Evolutionary conservation across 1,140 invertebrate species (phyloP).

Genomic region (Drosophila sulfurigaster): DNA sequence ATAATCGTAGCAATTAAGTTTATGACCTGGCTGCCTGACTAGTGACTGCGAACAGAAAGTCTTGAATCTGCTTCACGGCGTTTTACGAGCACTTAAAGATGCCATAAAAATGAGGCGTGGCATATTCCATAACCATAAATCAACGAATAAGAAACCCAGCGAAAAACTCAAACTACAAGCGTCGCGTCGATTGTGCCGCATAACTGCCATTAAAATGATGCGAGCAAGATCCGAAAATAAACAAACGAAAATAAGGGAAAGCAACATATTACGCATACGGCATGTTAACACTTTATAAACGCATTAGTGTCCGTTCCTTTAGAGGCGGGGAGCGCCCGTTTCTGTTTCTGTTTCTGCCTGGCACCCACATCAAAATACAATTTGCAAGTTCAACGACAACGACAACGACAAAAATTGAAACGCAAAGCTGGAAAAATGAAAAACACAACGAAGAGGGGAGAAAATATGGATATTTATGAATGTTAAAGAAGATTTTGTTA

Average conservation of each 20-base stretch:
- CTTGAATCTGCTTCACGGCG: slow-evolving; percentile 32
- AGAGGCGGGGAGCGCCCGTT: neutral
- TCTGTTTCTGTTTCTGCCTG: slow-evolving; percentile 9
- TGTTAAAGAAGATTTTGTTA: slow-evolving; percentile 18
- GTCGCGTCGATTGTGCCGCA: slow-evolving; percentile 14
- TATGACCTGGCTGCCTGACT: slow-evolving; percentile 40
- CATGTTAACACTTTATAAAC: slow-evolving; percentile 80
- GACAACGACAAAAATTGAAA: slow-evolving; percentile 43
- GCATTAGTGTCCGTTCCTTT: slow-evolving; percentile 54
- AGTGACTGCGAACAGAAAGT: neutral
- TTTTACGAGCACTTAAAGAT: slow-evolving; percentile 57
- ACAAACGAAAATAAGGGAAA: neutral
- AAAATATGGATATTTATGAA: slow-evolving; percentile 58
- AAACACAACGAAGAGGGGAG: slow-evolving; percentile 24
- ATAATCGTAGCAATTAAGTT: slow-evolving; percentile 74
- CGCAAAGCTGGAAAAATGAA: slow-evolving; percentile 23
- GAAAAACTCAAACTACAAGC: slow-evolving; percentile 39
- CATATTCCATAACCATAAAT: slow-evolving; percentile 62
- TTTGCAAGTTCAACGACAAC: slow-evolving; percentile 51
- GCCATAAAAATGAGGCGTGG: slow-evolving; percentile 66
- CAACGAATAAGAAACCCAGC: slow-evolving; percentile 37
- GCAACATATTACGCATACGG: slow-evolving; percentile 65
- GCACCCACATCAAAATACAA: slow-evolving; percentile 67
- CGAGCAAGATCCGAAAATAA: slow-evolving; percentile 3
- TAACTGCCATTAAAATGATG: slow-evolving; percentile 65